Conservation (phyloP, 2,888 invertebrate genomes). For the Pantelozetes paolii region DNA sequence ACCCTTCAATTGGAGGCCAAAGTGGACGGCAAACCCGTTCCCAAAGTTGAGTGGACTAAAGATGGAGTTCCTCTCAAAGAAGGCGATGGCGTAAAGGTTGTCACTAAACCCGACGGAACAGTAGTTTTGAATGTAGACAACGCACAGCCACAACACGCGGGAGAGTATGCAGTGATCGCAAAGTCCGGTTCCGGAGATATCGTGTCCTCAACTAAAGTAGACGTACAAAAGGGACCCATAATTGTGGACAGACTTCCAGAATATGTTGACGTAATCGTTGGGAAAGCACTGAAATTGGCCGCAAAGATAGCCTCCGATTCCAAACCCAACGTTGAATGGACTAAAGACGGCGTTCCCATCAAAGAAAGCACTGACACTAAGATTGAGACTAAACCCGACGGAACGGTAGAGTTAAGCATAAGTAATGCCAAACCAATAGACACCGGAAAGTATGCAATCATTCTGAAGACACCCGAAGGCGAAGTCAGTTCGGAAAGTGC, state of each 20-base stretch:
- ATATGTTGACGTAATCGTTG: slow-evolving; percentile 62
- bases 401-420: slow-evolving; percentile 42
- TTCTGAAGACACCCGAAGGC: slow-evolving; percentile 57
- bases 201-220: slow-evolving; percentile 26
- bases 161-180: slow-evolving; percentile 52
- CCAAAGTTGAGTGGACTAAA: slow-evolving; percentile 69
- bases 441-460: slow-evolving; percentile 49
- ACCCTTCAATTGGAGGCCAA: slow-evolving; percentile 75
- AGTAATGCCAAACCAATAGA: slow-evolving; percentile 11
- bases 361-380: slow-evolving; percentile 21
- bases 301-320: slow-evolving; percentile 75
- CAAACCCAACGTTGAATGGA: slow-evolving; percentile 43
- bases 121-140: slow-evolving; percentile 53
- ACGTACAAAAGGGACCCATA: slow-evolving; percentile 57
- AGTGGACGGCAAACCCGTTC: slow-evolving; percentile 84
- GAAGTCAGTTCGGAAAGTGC: slow-evolving; percentile 54
- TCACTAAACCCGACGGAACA: slow-evolving; percentile 35
- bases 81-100: not conserved
- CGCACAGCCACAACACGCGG: slow-evolving; percentile 55
- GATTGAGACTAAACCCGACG: slow-evolving; percentile 25
- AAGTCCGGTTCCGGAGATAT: slow-evolving; percentile 70
- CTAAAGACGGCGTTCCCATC: slow-evolving; percentile 34
- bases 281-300: slow-evolving; percentile 69
- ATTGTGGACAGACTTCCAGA: slow-evolving; percentile 43
- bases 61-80: slow-evolving; percentile 34